Evolutionary conservation across 2,888 invertebrate species (phyloP), one percentile per base, ranked within the genome.

Genomic region (Mantis religiosa): DNA sequence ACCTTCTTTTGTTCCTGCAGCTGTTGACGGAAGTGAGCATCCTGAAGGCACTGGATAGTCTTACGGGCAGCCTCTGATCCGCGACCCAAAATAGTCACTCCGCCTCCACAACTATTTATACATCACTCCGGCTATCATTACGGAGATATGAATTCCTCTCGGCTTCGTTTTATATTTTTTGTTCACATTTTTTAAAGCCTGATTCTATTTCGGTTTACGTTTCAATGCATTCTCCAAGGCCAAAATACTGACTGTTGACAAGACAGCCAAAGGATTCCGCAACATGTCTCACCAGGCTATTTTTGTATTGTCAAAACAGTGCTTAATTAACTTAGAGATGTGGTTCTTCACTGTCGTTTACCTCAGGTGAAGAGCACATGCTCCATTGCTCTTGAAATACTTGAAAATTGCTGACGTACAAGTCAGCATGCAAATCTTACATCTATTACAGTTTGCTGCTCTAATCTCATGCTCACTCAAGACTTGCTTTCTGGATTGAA

Each of bases 21-120:
- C 30, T 30, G 83, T 30, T 83, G 83, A 83, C 30, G 83, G 83
- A 83, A 28, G 28, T 28, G 83, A 28, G 28, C 25, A 7, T 71
- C 54, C 25, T 71, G 20, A 71, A 20, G 20, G 20, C 54, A 6
- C 54, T 71, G 54, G 54, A 71, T 71, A 71, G 20, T 71, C 54
- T 71, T 71, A 82, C 54, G 28, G 20, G 8, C 83, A 27, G 28
- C 54, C 47, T 27, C 41, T 83, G 25, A 84, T 88, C 28, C 71
- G 84, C 71, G 84, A 83, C 88, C 84, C 54, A 88, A 88, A 88
- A 88, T 88, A 88, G 88, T 83, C 41, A 28, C 30, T 83, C 47
- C 88, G 88, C 88, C 88, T 88, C 88, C 88, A 20, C 88, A 84
- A 54, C 88, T 88, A 88, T 88, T 88, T 88, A 54, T 88, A 88